Evolutionary conservation across 2,888 invertebrate genomes (phyloP).

Genomic region (Erpobdella octoculata): DNA sequence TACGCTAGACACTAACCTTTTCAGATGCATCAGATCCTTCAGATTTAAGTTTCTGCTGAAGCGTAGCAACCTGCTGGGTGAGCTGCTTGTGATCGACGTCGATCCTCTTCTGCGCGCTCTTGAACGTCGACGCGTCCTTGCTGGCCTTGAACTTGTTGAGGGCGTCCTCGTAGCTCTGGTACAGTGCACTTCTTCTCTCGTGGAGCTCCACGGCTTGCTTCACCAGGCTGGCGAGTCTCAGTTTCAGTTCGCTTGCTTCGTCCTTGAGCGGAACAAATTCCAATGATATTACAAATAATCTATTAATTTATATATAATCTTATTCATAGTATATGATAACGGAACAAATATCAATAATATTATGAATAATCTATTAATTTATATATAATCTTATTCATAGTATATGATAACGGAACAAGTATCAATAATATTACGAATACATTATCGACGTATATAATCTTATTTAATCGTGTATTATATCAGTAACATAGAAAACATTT

Average conservation of each 20-base stretch:
- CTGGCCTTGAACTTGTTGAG: conserved; percentile 59
- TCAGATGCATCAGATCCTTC: conserved; percentile 61
- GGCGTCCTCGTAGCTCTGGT: conserved; percentile 60
- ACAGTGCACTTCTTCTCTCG: conserved; percentile 59
- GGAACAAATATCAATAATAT: too few relatives aligned
- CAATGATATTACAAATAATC: too few relatives aligned
- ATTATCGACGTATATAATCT: too few relatives aligned
- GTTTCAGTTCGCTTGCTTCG: conserved; percentile 56
- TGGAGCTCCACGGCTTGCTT: conserved; percentile 58
- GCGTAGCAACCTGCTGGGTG: conserved; percentile 56
- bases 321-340: too few relatives aligned
- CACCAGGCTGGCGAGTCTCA: conserved; percentile 53
- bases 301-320: too few relatives aligned
- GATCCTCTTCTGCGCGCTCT: conserved; percentile 57
- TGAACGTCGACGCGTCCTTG: conserved; percentile 56
- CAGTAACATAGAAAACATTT: too few relatives aligned
- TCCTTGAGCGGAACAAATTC: conserved; percentile 50
- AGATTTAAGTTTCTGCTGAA: conserved; percentile 57
- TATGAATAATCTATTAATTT: too few relatives aligned
- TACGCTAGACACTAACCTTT: conserved; percentile 55
- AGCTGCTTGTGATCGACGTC: conserved; percentile 60
- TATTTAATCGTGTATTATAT: too few relatives aligned
- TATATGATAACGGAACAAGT: too few relatives aligned
- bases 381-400: too few relatives aligned
- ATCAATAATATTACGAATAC: too few relatives aligned